These are phyloP conservation scores for Gephyroberyx darwinii DNA, from an alignment of 2,797 vertebrate genomes.

Conservation along the genomic window DNA sequence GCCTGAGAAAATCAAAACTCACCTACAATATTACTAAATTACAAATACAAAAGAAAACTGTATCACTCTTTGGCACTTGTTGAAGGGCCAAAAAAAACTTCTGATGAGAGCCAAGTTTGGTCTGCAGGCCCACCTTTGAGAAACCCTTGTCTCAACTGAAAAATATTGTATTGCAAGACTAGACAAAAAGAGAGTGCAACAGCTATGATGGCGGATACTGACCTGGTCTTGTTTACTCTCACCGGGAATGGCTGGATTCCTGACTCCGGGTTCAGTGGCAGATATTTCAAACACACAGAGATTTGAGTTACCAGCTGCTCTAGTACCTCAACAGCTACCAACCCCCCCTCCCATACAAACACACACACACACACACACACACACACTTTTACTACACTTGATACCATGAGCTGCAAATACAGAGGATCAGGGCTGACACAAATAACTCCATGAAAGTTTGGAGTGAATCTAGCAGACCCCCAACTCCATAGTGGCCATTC, in stretches of 20 bases:
- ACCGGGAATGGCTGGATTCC: slow-evolving; percentile 47
- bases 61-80: slow-evolving; percentile 20
- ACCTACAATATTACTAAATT: slow-evolving; percentile 63
- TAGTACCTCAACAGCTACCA: slow-evolving; percentile 63
- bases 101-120: slow-evolving; percentile 39
- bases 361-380: slow-evolving; percentile 47
- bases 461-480: slow-evolving; percentile 62
- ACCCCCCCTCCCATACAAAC: slow-evolving; percentile 67
- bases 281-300: slow-evolving; percentile 66
- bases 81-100: slow-evolving; percentile 53
- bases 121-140: slow-evolving; percentile 40
- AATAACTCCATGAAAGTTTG: slow-evolving; percentile 71
- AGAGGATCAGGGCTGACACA: slow-evolving; percentile 72
- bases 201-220: slow-evolving; percentile 56
- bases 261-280: slow-evolving; percentile 54
- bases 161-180: slow-evolving; percentile 40
- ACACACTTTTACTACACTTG: slow-evolving; percentile 66
- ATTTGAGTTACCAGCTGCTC: slow-evolving; percentile 76
- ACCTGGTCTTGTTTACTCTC: slow-evolving; percentile 58
- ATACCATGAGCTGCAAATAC: slow-evolving; percentile 68
- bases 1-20: slow-evolving; percentile 63
- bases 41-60: slow-evolving; percentile 54
- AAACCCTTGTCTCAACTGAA: slow-evolving; percentile 45
- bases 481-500: slow-evolving; percentile 60
- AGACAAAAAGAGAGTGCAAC: slow-evolving; percentile 33